Percentiles rank a stretch among this genome's conserved stretches.
Evolutionary conservation across 2,797 vertebrate species (phyloP).

Genomic region (Scomberomorus guttatus): DNA sequence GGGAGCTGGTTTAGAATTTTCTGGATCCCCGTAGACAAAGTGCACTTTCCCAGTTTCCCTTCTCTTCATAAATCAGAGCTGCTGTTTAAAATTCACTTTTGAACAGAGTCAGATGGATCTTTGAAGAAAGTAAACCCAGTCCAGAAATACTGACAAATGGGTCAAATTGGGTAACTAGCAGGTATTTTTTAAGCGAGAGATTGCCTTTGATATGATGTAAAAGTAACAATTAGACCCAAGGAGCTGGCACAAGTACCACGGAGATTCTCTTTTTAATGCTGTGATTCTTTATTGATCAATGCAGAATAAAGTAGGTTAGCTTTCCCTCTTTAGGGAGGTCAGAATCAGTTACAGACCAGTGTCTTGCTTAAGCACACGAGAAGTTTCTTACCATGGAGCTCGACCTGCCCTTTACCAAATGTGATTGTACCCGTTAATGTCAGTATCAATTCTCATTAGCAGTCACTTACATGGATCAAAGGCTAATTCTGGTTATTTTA

Average conservation of each 20-base stretch:
- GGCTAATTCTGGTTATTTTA: neutral
- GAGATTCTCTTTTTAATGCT: neutral
- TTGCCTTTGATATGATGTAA: neutral
- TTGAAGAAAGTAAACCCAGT: conserved; percentile 5
- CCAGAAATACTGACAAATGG: conserved; percentile 15
- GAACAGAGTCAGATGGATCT: neutral
- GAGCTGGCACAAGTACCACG: neutral
- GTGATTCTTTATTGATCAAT: neutral
- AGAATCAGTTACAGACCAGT: neutral
- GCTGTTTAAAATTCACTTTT: conserved; percentile 41
- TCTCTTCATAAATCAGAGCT: conserved; percentile 16
- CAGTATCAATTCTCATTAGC: neutral
- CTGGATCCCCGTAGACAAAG: conserved; percentile 27
- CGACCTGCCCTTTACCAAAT: neutral
- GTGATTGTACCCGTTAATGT: neutral
- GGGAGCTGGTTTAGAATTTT: conserved; percentile 46
- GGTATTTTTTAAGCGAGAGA: neutral
- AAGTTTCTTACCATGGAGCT: neutral
- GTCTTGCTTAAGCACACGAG: no score
- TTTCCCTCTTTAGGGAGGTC: neutral
- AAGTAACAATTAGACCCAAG: neutral
- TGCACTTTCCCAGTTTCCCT: conserved; percentile 19
- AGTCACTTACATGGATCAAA: neutral
- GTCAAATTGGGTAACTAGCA: neutral
- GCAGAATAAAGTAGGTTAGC: neutral